Percentiles rank a stretch among this genome's conserved stretches.
Conservation (phyloP, 2,797 vertebrate species). For the Danio jaintianensis region DNA sequence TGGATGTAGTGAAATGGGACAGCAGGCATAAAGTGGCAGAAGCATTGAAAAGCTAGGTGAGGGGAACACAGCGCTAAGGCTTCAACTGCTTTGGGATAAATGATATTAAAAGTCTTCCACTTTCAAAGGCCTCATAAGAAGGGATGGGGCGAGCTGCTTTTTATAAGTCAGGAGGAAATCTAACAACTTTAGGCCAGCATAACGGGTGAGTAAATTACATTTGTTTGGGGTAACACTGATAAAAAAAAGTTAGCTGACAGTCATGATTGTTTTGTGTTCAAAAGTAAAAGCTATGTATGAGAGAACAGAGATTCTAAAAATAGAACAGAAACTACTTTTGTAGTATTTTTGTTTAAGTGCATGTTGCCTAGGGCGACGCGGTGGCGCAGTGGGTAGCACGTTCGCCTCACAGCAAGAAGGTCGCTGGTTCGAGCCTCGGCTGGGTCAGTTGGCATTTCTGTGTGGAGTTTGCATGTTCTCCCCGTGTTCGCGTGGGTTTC, state of each 20-base stretch:
- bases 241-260: not conserved
- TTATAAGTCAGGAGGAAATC: not conserved
- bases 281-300: not conserved
- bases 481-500: no score
- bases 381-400: no score
- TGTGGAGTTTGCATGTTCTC: no score
- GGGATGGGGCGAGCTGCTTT: slow-evolving; percentile 11
- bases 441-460: no score
- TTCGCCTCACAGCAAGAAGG: no score
- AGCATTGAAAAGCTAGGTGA: slow-evolving; percentile 19
- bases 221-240: not conserved
- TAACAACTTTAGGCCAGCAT: not conserved
- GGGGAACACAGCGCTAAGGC: not conserved
- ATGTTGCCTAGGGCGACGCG: no score
- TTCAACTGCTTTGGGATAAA: not conserved
- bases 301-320: not conserved
- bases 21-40: slow-evolving; percentile 26
- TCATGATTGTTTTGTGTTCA: not conserved
- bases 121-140: slow-evolving; percentile 2
- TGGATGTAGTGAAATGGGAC: slow-evolving; percentile 21
- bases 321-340: not conserved
- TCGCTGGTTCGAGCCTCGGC: no score
- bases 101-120: not conserved
- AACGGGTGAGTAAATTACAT: not conserved
- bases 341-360: not conserved